phyloP scores from a whole-genome alignment of 1,140 invertebrate genomes.

The Tetraneura akinire region DNA sequence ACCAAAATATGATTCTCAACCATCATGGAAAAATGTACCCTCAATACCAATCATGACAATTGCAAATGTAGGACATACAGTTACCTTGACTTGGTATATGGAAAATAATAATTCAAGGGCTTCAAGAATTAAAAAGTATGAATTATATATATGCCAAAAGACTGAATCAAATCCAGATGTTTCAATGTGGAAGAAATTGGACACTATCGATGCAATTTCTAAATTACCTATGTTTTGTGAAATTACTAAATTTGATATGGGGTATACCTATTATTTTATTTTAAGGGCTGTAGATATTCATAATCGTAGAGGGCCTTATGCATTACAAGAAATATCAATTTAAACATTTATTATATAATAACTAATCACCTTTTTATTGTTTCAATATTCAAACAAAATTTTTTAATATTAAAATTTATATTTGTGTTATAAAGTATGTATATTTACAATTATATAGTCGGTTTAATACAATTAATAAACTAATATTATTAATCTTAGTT shows the following conservation, averaged over 20 bases:
- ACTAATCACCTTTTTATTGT: too few species aligned
- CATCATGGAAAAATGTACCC: slow-evolving; percentile 13
- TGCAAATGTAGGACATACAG: background rate
- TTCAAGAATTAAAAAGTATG: slow-evolving; percentile 1
- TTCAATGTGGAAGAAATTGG: slow-evolving; percentile 21
- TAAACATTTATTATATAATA: too few species aligned
- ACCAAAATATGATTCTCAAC: background rate
- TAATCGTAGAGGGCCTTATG: background rate
- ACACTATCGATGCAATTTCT: background rate
- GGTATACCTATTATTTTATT: background rate
- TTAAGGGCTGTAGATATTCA: background rate
- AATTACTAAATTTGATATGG: background rate
- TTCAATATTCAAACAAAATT: too few species aligned
- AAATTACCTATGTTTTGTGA: slow-evolving; percentile 12
- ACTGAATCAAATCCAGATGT: background rate
- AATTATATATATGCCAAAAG: background rate
- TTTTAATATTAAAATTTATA: too few species aligned
- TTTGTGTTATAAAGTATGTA: too few species aligned
- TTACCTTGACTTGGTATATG: background rate
- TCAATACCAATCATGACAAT: background rate
- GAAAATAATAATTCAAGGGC: too few species aligned
- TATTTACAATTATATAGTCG: too few species aligned
- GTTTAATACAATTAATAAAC: too few species aligned
- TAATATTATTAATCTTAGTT: too few species aligned
- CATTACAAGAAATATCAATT: background rate